Base-by-base conservation (phyloP, 2,888 invertebrate species). In the Heliconius sara region DNA sequence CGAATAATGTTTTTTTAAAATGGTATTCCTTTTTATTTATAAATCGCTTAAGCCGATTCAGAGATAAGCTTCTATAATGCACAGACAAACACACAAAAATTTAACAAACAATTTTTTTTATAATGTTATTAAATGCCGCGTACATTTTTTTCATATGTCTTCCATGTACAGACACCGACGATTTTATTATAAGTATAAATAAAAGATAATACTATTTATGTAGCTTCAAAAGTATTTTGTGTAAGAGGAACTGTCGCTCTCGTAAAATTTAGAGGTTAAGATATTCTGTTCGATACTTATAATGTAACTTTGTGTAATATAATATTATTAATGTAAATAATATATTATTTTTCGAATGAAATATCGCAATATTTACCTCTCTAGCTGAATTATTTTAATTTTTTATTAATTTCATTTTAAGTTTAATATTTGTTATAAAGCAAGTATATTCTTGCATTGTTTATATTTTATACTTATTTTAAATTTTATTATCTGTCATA, bases 351-450 rank as follows among this genome's bases (percentile, higher is more conserved):
- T 22, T 52, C 52, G 2, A 52, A 52, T 22, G 19, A 19, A n/a
- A 60, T 43, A 25, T 70, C 3, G 43, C 7, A 47, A 43, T 25
- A 25, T 13, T 65, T 70, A 47, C 43, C 70, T 70, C 70, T 70
- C 43, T 70, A 43, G n/a, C 70, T 70, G 25, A 43, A 70, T 68
- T 68, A 68, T 68, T 68, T 25, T 43, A 68, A 22, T 16, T 16
- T 65, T 68, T 39, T 2, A n/a, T 2, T 68, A n/a, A 68, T 43
- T 39, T 34, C 9, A 19, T 34, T 39, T 43, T 39, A 68, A 22
- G 22, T 34, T 34, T 68, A n/a, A 34, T 22, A 10, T 43, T 39
- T 13, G 43, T 1, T 12, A 43, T 68, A 3, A 39, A n/a, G 22
- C 34, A 34, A 39, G 22, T 16, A 25, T 47, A 47, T 47, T 70